Conservation (phyloP, 2,113 vertebrate genomes). For the Taxidea taxus region DNA sequence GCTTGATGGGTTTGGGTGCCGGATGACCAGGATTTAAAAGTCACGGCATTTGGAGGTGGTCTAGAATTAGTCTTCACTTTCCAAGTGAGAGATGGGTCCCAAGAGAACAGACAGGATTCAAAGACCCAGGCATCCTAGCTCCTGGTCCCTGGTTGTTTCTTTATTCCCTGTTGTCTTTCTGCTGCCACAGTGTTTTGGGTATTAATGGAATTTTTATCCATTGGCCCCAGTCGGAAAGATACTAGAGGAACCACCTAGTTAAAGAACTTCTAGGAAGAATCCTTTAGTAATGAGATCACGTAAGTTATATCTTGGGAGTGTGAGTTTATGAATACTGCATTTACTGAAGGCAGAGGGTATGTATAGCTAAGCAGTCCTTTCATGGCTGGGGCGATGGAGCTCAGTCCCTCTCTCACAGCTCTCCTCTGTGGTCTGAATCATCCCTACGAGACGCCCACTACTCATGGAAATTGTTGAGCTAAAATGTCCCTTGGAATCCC, state of each 20-base stretch:
- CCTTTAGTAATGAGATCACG: not conserved
- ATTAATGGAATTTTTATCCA: not conserved
- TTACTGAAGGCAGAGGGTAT: not conserved
- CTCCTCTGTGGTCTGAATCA: not conserved
- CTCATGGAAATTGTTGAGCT: not conserved
- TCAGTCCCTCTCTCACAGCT: not conserved
- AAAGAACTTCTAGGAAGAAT: not conserved
- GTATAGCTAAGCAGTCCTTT: not conserved
- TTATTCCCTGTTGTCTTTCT: not conserved
- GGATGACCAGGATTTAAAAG: not conserved
- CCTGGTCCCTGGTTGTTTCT: not conserved
- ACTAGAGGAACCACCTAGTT: not conserved
- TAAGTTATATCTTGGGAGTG: not conserved
- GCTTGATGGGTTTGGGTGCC: not conserved
- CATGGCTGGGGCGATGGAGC: not conserved
- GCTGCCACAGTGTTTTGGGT: not conserved
- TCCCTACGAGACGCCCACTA: not conserved
- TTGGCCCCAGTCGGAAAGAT: not conserved
- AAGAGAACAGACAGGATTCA: not conserved
- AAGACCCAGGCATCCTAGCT: not conserved
- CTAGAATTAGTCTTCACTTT: not conserved
- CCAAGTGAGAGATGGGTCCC: not conserved
- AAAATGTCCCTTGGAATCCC: not conserved
- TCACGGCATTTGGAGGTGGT: not conserved
- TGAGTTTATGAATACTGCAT: not conserved